Percentiles rank a stretch among this genome's conserved stretches.
These are phyloP conservation scores for Bathynomus jamesi DNA, from an alignment of 1,140 invertebrate genomes.

Conservation along the genomic window DNA sequence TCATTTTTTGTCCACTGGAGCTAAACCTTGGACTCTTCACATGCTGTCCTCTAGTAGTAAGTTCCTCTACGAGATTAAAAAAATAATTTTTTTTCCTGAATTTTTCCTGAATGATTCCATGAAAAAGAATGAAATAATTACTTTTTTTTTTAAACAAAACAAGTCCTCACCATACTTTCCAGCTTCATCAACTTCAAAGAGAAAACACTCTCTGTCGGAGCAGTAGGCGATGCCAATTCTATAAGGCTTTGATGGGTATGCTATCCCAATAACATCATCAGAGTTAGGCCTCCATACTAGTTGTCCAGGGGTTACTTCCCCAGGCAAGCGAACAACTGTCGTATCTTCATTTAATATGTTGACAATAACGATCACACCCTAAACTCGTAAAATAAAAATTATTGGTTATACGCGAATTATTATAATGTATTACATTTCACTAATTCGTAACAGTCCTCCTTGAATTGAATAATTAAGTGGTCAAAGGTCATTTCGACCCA, in stretches of 20 bases:
- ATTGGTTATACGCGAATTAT: too few relatives aligned
- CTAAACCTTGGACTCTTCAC: neutral
- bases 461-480: too few relatives aligned
- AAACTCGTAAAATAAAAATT: too few relatives aligned
- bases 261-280: neutral
- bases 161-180: neutral
- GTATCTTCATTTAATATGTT: neutral
- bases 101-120: too few relatives aligned
- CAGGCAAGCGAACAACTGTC: neutral
- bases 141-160: too few relatives aligned
- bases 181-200: neutral
- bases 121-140: too few relatives aligned
- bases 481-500: too few relatives aligned
- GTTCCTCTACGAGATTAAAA: neutral
- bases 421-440: too few relatives aligned
- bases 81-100: too few relatives aligned
- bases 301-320: neutral
- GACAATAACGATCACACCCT: neutral
- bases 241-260: neutral
- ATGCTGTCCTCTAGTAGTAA: neutral
- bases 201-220: neutral
- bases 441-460: too few relatives aligned
- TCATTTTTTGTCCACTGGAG: neutral
- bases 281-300: neutral
- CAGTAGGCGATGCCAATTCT: neutral